Conservation (phyloP, 1,140 invertebrate species). For the Drosophila willistoni region DNA sequence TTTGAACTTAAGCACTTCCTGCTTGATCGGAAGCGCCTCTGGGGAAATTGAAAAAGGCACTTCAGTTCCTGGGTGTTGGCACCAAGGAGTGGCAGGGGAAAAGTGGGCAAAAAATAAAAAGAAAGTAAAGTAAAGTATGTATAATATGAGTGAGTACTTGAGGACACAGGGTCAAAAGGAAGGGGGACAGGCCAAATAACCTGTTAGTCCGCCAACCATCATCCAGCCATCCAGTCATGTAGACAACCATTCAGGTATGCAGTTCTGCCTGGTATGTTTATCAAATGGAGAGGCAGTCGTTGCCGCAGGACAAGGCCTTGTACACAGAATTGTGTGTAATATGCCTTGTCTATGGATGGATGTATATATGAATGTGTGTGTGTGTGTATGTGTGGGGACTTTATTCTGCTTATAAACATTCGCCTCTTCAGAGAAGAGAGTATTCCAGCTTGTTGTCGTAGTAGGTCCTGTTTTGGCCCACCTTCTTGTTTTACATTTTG, state of each 20-base stretch:
- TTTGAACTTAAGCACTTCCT: conserved; percentile 82
- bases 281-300: conserved; percentile 47
- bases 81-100: not conserved
- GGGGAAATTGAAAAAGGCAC: conserved; percentile 81
- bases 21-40: conserved; percentile 80
- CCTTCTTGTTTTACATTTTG: conserved; percentile 61
- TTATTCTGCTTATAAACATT: conserved; percentile 43
- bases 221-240: conserved; percentile 22
- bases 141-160: conserved; percentile 57
- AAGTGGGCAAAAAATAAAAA: conserved; percentile 1
- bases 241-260: conserved; percentile 57
- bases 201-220: conserved; percentile 39
- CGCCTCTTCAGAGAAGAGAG: conserved; percentile 37
- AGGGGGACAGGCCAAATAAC: conserved; percentile 25
- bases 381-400: conserved; percentile 50
- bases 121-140: conserved; percentile 59
- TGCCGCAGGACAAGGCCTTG: conserved; percentile 39
- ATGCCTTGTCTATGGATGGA: conserved; percentile 24
- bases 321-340: conserved; percentile 69
- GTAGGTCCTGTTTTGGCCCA: conserved; percentile 32
- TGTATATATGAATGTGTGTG: not conserved
- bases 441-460: conserved; percentile 32
- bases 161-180: conserved; percentile 18
- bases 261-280: conserved; percentile 44
- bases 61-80: conserved; percentile 65